Evolutionary conservation across 2,797 vertebrate species (phyloP).

Genomic region (Semaprochilodus insignis): DNA sequence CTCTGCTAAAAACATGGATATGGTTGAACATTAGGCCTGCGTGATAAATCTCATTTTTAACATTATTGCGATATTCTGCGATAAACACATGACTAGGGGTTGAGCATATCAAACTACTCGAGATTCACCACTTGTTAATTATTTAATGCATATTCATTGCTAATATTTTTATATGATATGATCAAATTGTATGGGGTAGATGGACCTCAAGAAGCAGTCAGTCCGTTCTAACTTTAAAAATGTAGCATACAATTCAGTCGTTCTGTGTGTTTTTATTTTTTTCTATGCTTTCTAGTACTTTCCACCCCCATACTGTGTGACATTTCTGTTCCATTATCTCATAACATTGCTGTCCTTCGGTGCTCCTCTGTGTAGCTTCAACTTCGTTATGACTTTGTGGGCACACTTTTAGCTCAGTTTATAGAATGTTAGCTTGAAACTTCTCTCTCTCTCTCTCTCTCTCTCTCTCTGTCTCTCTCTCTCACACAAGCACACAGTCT

Average conservation of each 20-base stretch:
- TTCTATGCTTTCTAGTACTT: background rate
- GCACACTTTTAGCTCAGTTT: slow-evolving; percentile 12
- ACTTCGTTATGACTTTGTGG: background rate
- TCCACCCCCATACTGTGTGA: background rate
- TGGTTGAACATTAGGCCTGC: no score
- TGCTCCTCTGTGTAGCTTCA: background rate
- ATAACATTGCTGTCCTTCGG: background rate
- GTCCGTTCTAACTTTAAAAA: no score
- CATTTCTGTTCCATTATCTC: slow-evolving; percentile 5
- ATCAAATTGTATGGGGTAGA: no score
- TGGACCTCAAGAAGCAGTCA: no score
- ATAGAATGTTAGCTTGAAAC: slow-evolving; percentile 3
- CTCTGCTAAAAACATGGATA: no score
- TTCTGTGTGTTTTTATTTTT: background rate
- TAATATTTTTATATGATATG: no score
- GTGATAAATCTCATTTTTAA: no score
- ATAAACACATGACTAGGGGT: no score
- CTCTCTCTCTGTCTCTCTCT: slow-evolving; percentile 8
- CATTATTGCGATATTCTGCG: no score
- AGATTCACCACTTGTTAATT: no score
- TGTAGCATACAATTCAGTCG: background rate
- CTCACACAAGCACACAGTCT: background rate
- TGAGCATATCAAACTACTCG: no score
- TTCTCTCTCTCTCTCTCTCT: slow-evolving; percentile 6
- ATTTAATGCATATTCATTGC: no score